These are phyloP conservation scores for Okapia johnstoni DNA, from an alignment of 2,113 vertebrate species.

Conservation along the genomic window DNA sequence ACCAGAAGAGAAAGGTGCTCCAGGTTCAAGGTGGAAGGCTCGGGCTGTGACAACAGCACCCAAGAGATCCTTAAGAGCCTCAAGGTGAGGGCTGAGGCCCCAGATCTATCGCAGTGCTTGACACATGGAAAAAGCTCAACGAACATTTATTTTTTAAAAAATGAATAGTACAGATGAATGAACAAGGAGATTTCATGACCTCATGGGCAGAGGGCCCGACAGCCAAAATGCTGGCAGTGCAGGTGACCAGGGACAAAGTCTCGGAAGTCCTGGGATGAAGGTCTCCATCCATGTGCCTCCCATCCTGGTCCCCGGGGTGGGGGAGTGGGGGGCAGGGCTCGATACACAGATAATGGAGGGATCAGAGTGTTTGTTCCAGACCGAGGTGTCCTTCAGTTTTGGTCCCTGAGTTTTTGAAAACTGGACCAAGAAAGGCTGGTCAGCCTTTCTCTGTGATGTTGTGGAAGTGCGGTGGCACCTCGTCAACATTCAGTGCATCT, in stretches of 20 bases:
- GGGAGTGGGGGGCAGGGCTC: not conserved
- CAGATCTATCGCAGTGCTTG: not conserved
- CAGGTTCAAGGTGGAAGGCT: not conserved
- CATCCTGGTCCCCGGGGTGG: not conserved
- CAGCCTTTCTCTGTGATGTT: not conserved
- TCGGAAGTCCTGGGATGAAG: rapidly evolving
- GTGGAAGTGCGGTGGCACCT: not conserved
- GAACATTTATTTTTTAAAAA: not conserved
- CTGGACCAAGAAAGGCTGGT: not conserved
- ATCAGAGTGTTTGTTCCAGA: not conserved
- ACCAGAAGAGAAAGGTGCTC: not conserved
- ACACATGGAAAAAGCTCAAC: not conserved
- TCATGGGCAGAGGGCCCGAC: not conserved
- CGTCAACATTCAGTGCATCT: not conserved
- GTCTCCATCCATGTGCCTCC: not conserved
- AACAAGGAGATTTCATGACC: not conserved
- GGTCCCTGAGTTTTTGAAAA: not conserved
- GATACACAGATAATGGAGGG: not conserved
- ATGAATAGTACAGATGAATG: not conserved
- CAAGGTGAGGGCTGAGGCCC: not conserved
- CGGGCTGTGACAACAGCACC: no score
- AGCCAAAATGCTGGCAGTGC: not conserved
- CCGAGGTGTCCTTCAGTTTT: not conserved
- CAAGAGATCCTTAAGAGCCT: not conserved
- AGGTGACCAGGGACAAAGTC: not conserved